These are phyloP conservation scores for Ormyrus labotus DNA, from an alignment of 2,888 invertebrate genomes.

Conservation along the genomic window DNA sequence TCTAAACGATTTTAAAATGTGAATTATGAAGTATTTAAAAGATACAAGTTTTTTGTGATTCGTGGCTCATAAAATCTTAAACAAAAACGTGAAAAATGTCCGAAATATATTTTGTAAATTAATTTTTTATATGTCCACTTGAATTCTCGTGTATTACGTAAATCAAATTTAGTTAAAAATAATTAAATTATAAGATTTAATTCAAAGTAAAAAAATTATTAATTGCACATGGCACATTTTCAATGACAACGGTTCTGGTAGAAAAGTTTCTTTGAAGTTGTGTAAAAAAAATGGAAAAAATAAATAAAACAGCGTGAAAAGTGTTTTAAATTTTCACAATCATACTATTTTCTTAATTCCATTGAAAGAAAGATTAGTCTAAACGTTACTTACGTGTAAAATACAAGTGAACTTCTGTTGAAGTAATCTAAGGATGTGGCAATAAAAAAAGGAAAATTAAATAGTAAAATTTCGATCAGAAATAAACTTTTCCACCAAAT, in stretches of 20 bases:
- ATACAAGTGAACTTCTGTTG: slow-evolving; percentile 28
- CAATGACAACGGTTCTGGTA: slow-evolving; percentile 18
- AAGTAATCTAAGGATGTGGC: slow-evolving; percentile 1
- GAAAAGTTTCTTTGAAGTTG: slow-evolving; percentile 35
- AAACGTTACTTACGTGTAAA: slow-evolving; percentile 37
- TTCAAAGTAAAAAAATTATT: slow-evolving; percentile 1
- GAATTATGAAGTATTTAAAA: not conserved
- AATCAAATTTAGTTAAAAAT: slow-evolving; percentile 4
- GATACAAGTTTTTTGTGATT: not conserved
- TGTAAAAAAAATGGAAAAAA: slow-evolving; percentile 14
- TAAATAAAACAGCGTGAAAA: slow-evolving; percentile 10
- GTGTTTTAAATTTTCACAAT: slow-evolving; percentile 25
- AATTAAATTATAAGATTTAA: not conserved
- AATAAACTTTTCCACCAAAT: slow-evolving; percentile 44
- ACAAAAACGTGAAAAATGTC: slow-evolving; percentile 4
- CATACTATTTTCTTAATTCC: slow-evolving; percentile 42
- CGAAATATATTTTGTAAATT: not conserved
- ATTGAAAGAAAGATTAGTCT: slow-evolving; percentile 8
- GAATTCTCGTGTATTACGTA: slow-evolving; percentile 15
- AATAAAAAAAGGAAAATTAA: slow-evolving; percentile 24
- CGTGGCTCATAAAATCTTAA: not conserved
- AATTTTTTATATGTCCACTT: slow-evolving; percentile 6
- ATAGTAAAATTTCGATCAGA: not conserved
- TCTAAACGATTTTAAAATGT: no score
- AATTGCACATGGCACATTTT: slow-evolving; percentile 29